Evolutionary conservation across 2,888 invertebrate genomes (phyloP).

Genomic region (Xanthorhoe spadicearia): DNA sequence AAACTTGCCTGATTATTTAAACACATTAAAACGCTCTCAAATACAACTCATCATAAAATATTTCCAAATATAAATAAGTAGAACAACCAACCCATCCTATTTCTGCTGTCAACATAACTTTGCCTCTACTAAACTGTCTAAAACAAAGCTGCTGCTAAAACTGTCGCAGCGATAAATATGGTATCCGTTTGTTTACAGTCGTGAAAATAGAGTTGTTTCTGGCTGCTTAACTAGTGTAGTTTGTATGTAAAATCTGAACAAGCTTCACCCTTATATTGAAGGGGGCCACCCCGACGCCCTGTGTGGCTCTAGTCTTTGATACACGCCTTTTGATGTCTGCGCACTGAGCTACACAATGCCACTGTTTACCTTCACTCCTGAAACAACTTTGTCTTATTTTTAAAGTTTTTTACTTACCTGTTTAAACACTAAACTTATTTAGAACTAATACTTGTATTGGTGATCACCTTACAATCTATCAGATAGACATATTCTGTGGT

Average conservation of each 20-base stretch:
- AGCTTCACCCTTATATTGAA: constrained; percentile 64
- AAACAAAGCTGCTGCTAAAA: constrained; percentile 42
- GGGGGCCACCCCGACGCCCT: constrained; percentile 64
- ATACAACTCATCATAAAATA: constrained; percentile 21
- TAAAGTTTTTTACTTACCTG: constrained; percentile 60
- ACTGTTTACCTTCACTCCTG: constrained; percentile 67
- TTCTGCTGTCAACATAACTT: constrained; percentile 32
- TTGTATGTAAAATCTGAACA: constrained; percentile 70
- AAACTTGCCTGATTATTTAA: not conserved
- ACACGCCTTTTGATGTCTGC: constrained; percentile 79
- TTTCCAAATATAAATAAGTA: constrained; percentile 27
- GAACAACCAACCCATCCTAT: constrained; percentile 17
- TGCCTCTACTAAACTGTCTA: constrained; percentile 33
- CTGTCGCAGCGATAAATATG: constrained; percentile 43
- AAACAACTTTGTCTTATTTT: constrained; percentile 66
- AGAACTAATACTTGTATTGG: no score
- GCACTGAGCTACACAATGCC: constrained; percentile 68
- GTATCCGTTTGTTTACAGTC: constrained; percentile 40
- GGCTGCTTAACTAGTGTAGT: constrained; percentile 45
- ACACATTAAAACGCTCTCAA: constrained; percentile 38
- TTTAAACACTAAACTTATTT: no score
- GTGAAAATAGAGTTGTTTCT: constrained; percentile 41
- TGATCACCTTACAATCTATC: no score
- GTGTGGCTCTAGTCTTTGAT: constrained; percentile 75
- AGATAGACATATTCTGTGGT: no score